Evolutionary conservation across 2,888 invertebrate genomes (phyloP).

Genomic region (Dryomyza anilis): DNA sequence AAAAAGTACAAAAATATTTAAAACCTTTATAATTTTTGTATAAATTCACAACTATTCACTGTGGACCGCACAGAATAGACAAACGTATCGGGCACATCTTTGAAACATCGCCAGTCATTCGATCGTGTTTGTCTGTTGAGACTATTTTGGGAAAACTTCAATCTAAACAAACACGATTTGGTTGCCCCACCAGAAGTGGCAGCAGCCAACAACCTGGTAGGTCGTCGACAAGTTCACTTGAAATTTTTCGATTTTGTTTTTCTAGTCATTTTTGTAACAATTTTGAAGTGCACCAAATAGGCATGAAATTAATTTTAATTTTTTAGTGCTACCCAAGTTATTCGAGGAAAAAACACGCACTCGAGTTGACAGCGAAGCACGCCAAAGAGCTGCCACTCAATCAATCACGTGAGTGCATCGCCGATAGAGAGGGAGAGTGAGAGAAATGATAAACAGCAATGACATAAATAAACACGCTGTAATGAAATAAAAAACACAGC

Average conservation of each 20-base stretch:
- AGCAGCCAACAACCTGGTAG: neutral
- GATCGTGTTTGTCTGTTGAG: no score
- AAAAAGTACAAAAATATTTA: no score
- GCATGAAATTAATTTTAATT: neutral
- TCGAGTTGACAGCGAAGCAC: neutral
- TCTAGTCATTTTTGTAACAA: neutral
- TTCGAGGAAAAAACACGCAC: conserved; percentile 10
- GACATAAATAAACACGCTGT: neutral
- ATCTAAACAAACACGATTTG: no score
- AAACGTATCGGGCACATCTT: no score
- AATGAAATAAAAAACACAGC: no score
- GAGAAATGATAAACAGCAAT: neutral
- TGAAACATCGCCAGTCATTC: no score
- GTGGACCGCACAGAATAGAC: no score
- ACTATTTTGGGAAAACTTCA: no score
- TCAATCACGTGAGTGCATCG: neutral
- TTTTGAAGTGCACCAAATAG: neutral
- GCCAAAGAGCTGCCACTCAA: conserved; percentile 4
- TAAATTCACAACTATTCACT: no score
- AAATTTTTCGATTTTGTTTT: no score
- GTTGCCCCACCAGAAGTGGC: neutral
- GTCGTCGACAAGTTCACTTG: conserved; percentile 2
- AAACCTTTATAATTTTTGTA: no score
- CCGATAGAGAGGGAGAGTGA: neutral
- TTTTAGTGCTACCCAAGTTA: neutral